A percentile compares a stretch with the other conserved stretches of the same genome.
phyloP scores from a whole-genome alignment of 2,113 vertebrate genomes.

The Serilophus lunatus region DNA sequence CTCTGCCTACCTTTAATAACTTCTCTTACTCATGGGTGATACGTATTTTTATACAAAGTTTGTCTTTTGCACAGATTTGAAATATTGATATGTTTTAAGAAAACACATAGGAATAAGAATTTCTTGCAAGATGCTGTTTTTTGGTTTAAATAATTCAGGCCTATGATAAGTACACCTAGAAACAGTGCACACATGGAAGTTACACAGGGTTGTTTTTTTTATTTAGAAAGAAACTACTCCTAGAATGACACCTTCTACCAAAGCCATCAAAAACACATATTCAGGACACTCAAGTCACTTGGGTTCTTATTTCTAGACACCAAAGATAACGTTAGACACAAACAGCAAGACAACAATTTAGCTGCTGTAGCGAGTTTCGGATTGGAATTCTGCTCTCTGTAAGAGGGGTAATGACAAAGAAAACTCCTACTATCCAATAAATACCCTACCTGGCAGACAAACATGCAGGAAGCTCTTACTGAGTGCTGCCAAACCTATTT shows the following conservation, averaged over 20 bases:
- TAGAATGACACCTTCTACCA: neutral
- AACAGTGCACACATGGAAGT: neutral
- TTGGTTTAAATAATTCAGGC: slow-evolving; percentile 42
- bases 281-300: neutral
- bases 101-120: neutral
- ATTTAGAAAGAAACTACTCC: neutral
- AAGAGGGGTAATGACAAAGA: slow-evolving; percentile 33
- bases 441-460: slow-evolving; percentile 3
- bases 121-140: slow-evolving; percentile 24
- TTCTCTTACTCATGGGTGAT: slow-evolving; percentile 12
- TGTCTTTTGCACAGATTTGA: slow-evolving; percentile 22
- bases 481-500: neutral
- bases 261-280: rapidly evolving
- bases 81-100: neutral
- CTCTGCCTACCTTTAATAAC: slow-evolving; percentile 35
- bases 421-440: neutral
- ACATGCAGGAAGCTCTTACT: neutral
- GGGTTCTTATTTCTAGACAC: neutral
- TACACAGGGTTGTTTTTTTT: neutral
- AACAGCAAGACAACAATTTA: neutral
- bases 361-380: neutral
- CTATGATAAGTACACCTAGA: neutral
- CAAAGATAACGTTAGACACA: neutral
- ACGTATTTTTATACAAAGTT: neutral
- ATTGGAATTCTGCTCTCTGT: neutral